These are phyloP conservation scores for Butastur rufipennis DNA, from an alignment of 2,113 vertebrate species.

Conservation along the genomic window DNA sequence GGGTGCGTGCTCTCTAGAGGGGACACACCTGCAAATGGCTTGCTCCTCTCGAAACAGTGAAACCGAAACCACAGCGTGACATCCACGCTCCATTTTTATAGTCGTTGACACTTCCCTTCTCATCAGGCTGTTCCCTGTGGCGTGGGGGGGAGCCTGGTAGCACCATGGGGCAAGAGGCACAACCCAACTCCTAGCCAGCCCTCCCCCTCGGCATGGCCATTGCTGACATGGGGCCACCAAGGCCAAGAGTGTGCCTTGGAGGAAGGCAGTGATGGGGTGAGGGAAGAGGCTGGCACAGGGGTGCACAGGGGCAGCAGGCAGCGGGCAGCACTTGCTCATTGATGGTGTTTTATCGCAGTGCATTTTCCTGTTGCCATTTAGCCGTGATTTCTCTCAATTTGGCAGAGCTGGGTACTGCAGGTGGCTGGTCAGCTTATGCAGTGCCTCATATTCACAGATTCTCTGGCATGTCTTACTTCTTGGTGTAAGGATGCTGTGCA, in stretches of 20 bases:
- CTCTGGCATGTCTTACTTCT: neutral
- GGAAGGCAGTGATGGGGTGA: neutral
- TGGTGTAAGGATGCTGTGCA: neutral
- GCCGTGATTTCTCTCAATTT: neutral
- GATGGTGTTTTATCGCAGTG: neutral
- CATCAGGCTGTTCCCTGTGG: neutral
- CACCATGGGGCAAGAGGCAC: neutral
- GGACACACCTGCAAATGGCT: neutral
- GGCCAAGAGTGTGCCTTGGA: neutral
- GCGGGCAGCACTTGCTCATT: accelerated
- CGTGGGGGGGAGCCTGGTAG: accelerated
- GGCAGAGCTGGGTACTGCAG: neutral
- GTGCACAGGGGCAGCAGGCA: neutral
- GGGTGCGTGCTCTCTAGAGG: neutral
- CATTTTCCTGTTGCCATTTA: neutral
- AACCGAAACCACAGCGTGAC: neutral
- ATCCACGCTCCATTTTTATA: neutral
- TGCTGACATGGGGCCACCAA: accelerated
- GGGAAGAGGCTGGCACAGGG: neutral
- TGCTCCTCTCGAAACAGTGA: neutral
- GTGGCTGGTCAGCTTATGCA: neutral
- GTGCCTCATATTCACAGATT: neutral
- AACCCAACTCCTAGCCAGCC: neutral
- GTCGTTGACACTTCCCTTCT: neutral
- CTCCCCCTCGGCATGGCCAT: neutral